Percentiles rank a stretch among this genome's conserved stretches.
Conservation (phyloP, 1,140 invertebrate genomes). For the Drosophila watanabei region DNA sequence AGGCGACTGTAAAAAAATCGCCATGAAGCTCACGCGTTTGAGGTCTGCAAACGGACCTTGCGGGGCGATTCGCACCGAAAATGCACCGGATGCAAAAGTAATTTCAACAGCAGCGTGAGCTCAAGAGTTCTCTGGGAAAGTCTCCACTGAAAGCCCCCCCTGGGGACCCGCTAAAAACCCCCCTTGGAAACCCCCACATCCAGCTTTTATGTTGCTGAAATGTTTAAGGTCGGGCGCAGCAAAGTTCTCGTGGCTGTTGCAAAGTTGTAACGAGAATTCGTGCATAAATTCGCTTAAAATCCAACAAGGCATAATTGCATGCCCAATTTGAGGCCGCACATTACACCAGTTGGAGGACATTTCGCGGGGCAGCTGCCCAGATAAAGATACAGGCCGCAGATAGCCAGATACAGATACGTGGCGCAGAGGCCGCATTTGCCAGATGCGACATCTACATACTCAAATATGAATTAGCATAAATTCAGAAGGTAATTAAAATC, state of each 20-base stretch:
- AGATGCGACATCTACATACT: conserved; percentile 69
- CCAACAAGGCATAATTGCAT: conserved; percentile 78
- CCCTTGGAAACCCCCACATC: conserved; percentile 6
- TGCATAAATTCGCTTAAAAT: conserved; percentile 72
- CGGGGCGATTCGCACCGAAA: conserved; percentile 66
- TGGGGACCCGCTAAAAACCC: background rate
- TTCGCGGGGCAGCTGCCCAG: conserved; percentile 20
- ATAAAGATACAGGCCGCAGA: conserved; percentile 40
- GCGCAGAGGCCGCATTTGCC: conserved; percentile 30
- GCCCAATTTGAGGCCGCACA: conserved; percentile 38
- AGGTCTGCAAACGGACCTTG: conserved; percentile 68
- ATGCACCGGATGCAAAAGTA: conserved; percentile 80
- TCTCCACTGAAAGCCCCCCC: background rate
- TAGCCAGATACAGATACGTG: conserved; percentile 28
- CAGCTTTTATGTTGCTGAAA: conserved; percentile 40
- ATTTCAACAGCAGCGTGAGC: conserved; percentile 66
- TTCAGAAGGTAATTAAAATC: conserved; percentile 81
- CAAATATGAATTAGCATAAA: conserved; percentile 84
- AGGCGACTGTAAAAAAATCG: conserved; percentile 75
- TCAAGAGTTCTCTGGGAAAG: conserved; percentile 24
- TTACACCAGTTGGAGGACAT: conserved; percentile 11
- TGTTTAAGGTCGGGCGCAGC: conserved; percentile 48
- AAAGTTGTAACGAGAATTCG: conserved; percentile 33
- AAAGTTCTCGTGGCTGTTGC: conserved; percentile 37
- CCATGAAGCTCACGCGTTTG: conserved; percentile 76